phyloP scores from a whole-genome alignment of 2,888 invertebrate species.

The Antheraea assamensis region DNA sequence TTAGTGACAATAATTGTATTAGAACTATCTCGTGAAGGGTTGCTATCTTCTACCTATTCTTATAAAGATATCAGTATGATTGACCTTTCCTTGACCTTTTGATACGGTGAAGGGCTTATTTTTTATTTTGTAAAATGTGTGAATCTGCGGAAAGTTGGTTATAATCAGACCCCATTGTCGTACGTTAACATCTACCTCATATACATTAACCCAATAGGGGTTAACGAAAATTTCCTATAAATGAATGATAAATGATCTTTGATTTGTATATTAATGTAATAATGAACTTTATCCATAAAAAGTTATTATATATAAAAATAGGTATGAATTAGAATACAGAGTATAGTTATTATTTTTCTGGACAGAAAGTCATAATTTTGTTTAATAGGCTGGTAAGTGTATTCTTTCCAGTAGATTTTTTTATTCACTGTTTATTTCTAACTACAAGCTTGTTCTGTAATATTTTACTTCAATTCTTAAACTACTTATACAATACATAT shows the following conservation, averaged over 20 bases:
- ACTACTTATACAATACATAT: slow-evolving; percentile 33
- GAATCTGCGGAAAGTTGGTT: slow-evolving; percentile 47
- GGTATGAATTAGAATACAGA: background rate
- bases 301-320: background rate
- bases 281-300: background rate
- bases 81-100: slow-evolving; percentile 70
- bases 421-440: background rate
- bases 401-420: too few relatives aligned
- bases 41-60: slow-evolving; percentile 65
- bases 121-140: slow-evolving; percentile 55
- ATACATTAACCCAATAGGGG: background rate
- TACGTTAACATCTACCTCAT: background rate
- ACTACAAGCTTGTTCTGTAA: background rate
- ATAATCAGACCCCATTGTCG: slow-evolving; percentile 58
- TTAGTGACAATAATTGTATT: slow-evolving; percentile 58
- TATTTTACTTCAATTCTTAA: slow-evolving; percentile 15
- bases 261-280: background rate
- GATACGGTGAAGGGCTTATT: slow-evolving; percentile 51
- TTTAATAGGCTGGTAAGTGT: too few relatives aligned
- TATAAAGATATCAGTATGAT: slow-evolving; percentile 61
- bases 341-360: too few relatives aligned
- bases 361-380: too few relatives aligned
- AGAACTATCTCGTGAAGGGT: slow-evolving; percentile 58
- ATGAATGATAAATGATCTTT: background rate
- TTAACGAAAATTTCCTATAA: background rate